Conservation (phyloP, 2,113 vertebrate species). For the Willisornis vidua region DNA sequence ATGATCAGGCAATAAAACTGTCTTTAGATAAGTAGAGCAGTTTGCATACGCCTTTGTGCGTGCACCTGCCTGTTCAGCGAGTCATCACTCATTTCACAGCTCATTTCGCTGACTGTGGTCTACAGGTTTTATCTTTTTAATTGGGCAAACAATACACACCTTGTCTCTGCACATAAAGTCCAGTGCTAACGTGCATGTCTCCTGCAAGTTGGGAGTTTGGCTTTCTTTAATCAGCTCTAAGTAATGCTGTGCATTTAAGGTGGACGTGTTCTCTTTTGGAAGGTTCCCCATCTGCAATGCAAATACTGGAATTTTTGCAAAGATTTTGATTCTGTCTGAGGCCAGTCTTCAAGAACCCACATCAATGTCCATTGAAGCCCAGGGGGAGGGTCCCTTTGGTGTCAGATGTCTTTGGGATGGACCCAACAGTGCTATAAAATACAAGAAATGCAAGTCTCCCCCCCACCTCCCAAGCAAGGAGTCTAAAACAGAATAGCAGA, state of each 20-base stretch:
- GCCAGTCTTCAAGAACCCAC: not conserved
- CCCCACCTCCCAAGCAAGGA: not conserved
- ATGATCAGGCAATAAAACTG: slow-evolving; percentile 50
- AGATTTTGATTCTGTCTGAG: not conserved
- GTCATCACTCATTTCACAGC: slow-evolving; percentile 62
- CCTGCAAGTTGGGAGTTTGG: not conserved
- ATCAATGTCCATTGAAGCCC: not conserved
- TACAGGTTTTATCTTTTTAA: slow-evolving; percentile 60
- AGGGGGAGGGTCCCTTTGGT: not conserved
- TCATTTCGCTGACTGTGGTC: slow-evolving; percentile 49
- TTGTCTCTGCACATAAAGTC: slow-evolving; percentile 46
- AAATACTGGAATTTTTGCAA: not conserved
- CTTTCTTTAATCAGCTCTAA: not conserved
- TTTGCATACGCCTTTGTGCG: slow-evolving; percentile 9
- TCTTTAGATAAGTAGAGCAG: slow-evolving; percentile 25
- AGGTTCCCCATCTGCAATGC: not conserved
- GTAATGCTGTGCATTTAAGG: not conserved
- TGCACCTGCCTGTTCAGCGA: slow-evolving; percentile 56
- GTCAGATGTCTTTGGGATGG: not conserved
- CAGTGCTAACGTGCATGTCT: slow-evolving; percentile 22
- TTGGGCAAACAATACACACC: slow-evolving; percentile 63
- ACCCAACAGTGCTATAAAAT: not conserved
- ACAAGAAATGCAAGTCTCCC: not conserved
- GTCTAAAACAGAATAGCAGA: not conserved
- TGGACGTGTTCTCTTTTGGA: not conserved